A percentile compares a stretch with the other conserved stretches of the same genome.
Evolutionary conservation across 2,797 vertebrate species (phyloP).

Genomic region (Dipus sagitta): DNA sequence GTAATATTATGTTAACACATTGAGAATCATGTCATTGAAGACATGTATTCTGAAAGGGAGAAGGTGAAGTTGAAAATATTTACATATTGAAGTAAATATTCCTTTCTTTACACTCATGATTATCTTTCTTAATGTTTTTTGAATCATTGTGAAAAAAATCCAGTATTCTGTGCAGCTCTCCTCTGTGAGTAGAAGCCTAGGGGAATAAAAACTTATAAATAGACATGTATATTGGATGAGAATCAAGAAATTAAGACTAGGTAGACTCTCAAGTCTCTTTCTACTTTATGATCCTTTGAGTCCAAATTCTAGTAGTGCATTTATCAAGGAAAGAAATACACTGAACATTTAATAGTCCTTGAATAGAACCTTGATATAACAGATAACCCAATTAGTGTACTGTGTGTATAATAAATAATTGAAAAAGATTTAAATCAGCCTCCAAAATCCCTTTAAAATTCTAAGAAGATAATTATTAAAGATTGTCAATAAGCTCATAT

Average conservation of each 20-base stretch:
- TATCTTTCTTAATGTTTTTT: neutral
- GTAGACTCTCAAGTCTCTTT: neutral
- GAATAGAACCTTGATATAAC: neutral
- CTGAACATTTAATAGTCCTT: neutral
- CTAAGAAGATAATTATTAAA: neutral
- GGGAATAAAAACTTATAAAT: neutral
- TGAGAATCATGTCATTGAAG: neutral
- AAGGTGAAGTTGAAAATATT: conserved; percentile 53
- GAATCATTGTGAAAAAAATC: conserved; percentile 7
- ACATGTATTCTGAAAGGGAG: neutral
- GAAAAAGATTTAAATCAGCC: conserved; percentile 8
- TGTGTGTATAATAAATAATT: conserved; percentile 5
- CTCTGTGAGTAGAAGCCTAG: neutral
- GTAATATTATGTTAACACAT: neutral
- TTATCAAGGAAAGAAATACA: neutral
- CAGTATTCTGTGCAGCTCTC: neutral
- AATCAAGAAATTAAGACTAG: neutral
- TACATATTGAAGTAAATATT: conserved; percentile 43
- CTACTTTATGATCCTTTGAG: neutral
- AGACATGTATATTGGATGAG: neutral
- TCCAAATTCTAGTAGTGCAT: neutral
- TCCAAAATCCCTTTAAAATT: conserved; percentile 17
- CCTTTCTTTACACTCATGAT: neutral
- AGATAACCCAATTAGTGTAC: neutral
- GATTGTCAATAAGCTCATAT: neutral